These are phyloP conservation scores for Spicauda simplicius DNA, from an alignment of 2,888 invertebrate species.

Conservation along the genomic window DNA sequence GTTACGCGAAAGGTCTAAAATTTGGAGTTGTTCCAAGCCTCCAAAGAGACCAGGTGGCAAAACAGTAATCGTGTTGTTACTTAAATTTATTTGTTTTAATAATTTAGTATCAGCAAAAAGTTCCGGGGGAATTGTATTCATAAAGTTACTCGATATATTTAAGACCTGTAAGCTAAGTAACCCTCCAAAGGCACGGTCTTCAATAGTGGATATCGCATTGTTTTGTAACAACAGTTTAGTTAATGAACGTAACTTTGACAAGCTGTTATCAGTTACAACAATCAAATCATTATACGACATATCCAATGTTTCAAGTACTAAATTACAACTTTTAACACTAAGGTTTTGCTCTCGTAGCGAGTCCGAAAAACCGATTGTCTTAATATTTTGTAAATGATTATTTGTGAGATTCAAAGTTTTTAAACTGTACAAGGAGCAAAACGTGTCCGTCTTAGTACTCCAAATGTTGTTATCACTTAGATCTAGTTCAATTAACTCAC, in stretches of 20 bases:
- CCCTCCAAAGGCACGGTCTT: slow-evolving; percentile 89
- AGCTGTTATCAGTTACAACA: slow-evolving; percentile 87
- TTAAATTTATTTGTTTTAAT: slow-evolving; percentile 88
- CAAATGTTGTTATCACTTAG: slow-evolving; percentile 91
- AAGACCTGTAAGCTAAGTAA: slow-evolving; percentile 88
- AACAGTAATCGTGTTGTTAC: slow-evolving; percentile 91
- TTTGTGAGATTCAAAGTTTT: slow-evolving; percentile 89
- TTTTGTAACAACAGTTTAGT: slow-evolving; percentile 89
- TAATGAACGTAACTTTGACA: slow-evolving; percentile 88
- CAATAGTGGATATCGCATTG: slow-evolving; percentile 90
- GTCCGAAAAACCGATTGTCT: slow-evolving; percentile 90
- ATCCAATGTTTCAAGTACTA: slow-evolving; percentile 88
- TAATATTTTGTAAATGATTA: slow-evolving; percentile 92
- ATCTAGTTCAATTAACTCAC: slow-evolving; percentile 88
- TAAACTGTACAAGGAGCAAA: slow-evolving; percentile 89
- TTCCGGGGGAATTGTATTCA: slow-evolving; percentile 90
- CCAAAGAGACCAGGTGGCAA: slow-evolving; percentile 90
- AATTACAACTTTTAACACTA: slow-evolving; percentile 87
- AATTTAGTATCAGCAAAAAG: slow-evolving; percentile 88
- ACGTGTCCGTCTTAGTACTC: slow-evolving; percentile 88
- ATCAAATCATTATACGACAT: slow-evolving; percentile 90
- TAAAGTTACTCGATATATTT: slow-evolving; percentile 91
- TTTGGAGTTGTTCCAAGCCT: slow-evolving; percentile 88
- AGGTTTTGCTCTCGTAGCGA: slow-evolving; percentile 84
- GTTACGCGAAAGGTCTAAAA: slow-evolving; percentile 89